Evolutionary conservation across 2,797 vertebrate genomes (phyloP), one percentile per base, ranked within the genome.

Genomic region (Cephalopachus bancanus): DNA sequence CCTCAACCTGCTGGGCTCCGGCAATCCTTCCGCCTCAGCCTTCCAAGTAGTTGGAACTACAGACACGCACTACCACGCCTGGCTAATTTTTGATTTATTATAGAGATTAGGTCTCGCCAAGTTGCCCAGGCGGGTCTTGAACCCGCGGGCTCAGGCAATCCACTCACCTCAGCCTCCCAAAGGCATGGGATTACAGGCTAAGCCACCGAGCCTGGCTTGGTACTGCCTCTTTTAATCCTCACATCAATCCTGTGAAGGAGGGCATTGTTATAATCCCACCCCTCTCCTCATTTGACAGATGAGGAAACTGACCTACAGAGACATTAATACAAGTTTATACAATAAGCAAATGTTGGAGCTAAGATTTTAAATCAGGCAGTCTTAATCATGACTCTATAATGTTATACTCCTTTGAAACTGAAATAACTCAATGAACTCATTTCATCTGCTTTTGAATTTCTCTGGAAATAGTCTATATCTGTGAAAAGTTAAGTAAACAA

Each of bases 401-500:
- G 7, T 20, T 55, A 55, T 53, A 22, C 19, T 12, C 62, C 92
- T 94, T 91, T 78, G 49, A 83, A 44, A 83, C 17, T 78, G 10
- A 17, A 88, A n/a, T 80, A 71, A 64, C 22, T 87, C 26, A 4
- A 69, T 76, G 12, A 65, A 62, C 6, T 69, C 53, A 90, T 76
- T 93, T 78, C 2, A 79, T 85, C 75, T 81, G 33, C n/a, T 71
- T 57, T 93, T 55, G 33, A n/a, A 71, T 30, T 55, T 78, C 28
- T 30, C 64, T n/a, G 53, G 17, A 67, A 49, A 72, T 33, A 91
- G 30, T 51, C 28, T 87, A 78, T 49, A 57, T 44, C 28, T 3
- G 57, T 64, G 19, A 91, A 88, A 96, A 88, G 3, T 44, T 83
- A 71, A 55, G 60, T n/a, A 69, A 90, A 86, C 7, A 60, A 59